phyloP scores from a whole-genome alignment of 2,888 invertebrate genomes.

The Erebia epiphron region DNA sequence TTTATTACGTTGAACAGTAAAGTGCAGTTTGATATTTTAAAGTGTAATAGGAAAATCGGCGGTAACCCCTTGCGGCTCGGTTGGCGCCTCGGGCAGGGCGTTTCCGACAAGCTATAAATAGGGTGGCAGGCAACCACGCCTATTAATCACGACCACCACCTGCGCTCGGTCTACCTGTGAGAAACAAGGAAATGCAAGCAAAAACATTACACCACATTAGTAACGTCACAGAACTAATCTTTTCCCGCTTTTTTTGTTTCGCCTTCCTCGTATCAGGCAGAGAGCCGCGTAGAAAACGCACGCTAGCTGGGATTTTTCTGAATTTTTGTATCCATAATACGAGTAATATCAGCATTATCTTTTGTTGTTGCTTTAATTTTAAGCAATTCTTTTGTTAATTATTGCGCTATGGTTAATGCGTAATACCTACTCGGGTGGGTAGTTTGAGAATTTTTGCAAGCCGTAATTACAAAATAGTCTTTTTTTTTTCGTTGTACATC shows the following conservation, averaged over 20 bases:
- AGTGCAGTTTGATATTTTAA: constrained; percentile 48
- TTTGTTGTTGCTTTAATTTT: constrained; percentile 25
- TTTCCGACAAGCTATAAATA: constrained; percentile 70
- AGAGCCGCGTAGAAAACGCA: constrained; percentile 37
- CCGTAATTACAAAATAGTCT: not conserved
- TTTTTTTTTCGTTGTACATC: not conserved
- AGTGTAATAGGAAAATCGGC: constrained; percentile 46
- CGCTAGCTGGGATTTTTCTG: constrained; percentile 33
- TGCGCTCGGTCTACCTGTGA: constrained; percentile 44
- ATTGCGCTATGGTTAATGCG: not conserved
- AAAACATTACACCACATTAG: constrained; percentile 60
- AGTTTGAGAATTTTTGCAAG: constrained; percentile 4
- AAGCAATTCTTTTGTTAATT: constrained; percentile 28
- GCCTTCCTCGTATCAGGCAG: constrained; percentile 35
- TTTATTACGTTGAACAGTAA: constrained; percentile 36
- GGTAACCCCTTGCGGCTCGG: constrained; percentile 57
- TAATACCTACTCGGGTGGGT: not conserved
- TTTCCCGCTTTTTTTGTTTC: constrained; percentile 36
- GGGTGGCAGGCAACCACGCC: constrained; percentile 45
- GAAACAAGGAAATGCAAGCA: constrained; percentile 51
- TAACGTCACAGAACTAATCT: constrained; percentile 54
- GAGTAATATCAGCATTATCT: constrained; percentile 21
- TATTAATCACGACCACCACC: constrained; percentile 60
- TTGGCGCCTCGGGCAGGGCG: constrained; percentile 53
- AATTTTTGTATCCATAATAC: constrained; percentile 29